Percentiles rank a stretch among this genome's conserved stretches.
These are phyloP conservation scores for Phalacrocorax pelagicus DNA, from an alignment of 2,113 vertebrate genomes.

Conservation along the genomic window DNA sequence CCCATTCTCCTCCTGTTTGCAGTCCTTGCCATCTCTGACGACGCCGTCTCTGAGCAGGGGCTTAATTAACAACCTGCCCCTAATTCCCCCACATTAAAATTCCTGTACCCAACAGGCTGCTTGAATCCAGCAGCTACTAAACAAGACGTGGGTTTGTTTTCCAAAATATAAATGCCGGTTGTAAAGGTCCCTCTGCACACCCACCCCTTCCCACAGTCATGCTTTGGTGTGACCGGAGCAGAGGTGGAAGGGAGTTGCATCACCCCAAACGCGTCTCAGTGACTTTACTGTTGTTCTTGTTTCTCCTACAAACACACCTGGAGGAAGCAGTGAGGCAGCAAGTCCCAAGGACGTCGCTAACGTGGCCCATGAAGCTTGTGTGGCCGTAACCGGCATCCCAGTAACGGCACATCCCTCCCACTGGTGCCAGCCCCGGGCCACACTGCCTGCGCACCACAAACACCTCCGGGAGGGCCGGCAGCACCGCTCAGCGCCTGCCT, in stretches of 20 bases:
- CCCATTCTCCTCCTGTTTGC: not conserved
- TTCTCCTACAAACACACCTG: conserved; percentile 49
- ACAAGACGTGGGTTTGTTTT: not conserved
- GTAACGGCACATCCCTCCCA: not conserved
- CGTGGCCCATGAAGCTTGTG: fast-evolving
- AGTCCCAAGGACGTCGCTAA: not conserved
- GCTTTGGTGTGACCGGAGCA: fast-evolving
- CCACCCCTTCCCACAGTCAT: fast-evolving
- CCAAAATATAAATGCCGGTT: not conserved
- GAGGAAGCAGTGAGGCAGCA: not conserved
- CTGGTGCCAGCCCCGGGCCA: not conserved
- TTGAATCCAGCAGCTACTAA: not conserved
- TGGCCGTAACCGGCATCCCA: fast-evolving
- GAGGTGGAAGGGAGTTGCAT: fast-evolving
- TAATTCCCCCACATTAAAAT: not conserved
- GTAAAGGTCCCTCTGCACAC: not conserved
- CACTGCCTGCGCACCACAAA: fast-evolving
- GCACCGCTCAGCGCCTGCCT: not conserved
- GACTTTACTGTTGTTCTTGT: not conserved
- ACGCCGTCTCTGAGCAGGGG: fast-evolving
- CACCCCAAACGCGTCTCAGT: fast-evolving
- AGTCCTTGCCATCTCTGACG: not conserved
- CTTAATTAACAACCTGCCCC: not conserved
- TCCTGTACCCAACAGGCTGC: not conserved
- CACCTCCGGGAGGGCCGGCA: not conserved